Base-by-base conservation (phyloP, 2,888 invertebrate genomes). In the Lasioglossum lativentre region DNA sequence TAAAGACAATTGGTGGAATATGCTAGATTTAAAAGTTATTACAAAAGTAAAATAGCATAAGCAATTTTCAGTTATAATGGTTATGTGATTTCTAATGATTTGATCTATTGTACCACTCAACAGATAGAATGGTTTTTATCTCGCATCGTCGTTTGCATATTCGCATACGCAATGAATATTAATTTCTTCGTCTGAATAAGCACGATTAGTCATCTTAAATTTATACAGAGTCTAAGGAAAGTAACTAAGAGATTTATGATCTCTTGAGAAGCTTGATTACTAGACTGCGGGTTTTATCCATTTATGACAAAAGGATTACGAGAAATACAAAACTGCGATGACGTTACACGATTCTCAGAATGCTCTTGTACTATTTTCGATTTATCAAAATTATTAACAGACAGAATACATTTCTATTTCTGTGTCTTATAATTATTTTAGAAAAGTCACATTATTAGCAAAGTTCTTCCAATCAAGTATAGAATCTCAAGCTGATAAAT, bases 151-250 rank as follows among this genome's bases (percentile, higher is more conserved):
- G 14, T 70, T 40, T 70, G 40, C 70, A 40, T 70, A n/a, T 70
- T 70, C 30, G 45, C 66, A 16, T 27, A 38, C 40, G 40, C 63
- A 30, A 59, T 66, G 63, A 59, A 59, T 40, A 47, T 40, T 73
- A 45, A 73, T 34, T 27, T 73, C 73, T 12, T 45, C 73, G 19
- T 73, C 47, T 73, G 34, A 73, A n/a, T 70, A 70, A 70, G n/a
- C 70, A 40, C 70, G 40, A 70, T 70, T 40, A 70, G n/a, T 70
- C 40, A 70, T 70, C 40, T 40, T n/a, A 12, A 38, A 40, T 70
- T 70, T 38, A 70, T 40, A n/a, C 40, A 70, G n/a, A 40, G 12
- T 70, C n/a, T 40, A n/a, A 40, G 40, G 70, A 70, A 70, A 70
- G 40, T 70, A 40, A 23, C 38, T 68, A 12, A 68, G 38, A 66